Percentiles rank a stretch among this genome's conserved stretches.
Conservation (phyloP, 1,140 invertebrate species). For the Orius insidiosus region DNA sequence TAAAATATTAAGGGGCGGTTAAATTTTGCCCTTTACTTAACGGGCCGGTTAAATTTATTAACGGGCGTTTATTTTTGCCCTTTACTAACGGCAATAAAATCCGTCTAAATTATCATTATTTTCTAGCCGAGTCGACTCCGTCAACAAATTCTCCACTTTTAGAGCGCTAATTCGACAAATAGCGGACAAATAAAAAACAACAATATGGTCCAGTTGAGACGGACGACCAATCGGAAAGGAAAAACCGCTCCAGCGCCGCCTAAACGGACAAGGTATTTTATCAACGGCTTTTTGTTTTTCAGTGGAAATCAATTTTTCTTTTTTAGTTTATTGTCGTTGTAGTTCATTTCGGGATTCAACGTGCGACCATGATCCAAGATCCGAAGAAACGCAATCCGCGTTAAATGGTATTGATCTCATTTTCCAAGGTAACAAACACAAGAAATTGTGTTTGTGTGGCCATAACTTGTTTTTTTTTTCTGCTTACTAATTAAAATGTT, state of each 20-base stretch:
- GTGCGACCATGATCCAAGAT: slow-evolving; percentile 21
- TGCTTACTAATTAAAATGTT: slow-evolving; percentile 14
- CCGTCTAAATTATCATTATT: neutral
- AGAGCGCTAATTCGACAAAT: slow-evolving; percentile 28
- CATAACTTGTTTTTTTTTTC: neutral
- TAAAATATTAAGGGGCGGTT: too few relatives aligned
- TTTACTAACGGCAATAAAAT: neutral
- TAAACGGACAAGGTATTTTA: slow-evolving; percentile 67
- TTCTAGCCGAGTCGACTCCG: slow-evolving; percentile 10
- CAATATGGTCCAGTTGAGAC: slow-evolving; percentile 59
- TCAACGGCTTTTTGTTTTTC: neutral
- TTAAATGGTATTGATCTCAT: slow-evolving; percentile 51
- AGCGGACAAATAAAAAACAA: slow-evolving; percentile 32
- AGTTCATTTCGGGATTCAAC: slow-evolving; percentile 61
- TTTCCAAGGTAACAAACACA: slow-evolving; percentile 34
- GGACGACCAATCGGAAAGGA: slow-evolving; percentile 64
- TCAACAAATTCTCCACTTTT: slow-evolving; percentile 47
- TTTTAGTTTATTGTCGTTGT: slow-evolving; percentile 60
- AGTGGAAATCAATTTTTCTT: slow-evolving; percentile 15
- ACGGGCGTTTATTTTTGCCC: too few relatives aligned
- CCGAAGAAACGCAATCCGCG: slow-evolving; percentile 26
- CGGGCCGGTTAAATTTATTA: too few relatives aligned
- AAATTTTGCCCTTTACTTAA: too few relatives aligned
- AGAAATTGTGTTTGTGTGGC: slow-evolving; percentile 11
- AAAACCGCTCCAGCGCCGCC: slow-evolving; percentile 89